These are phyloP conservation scores for Neosalanx taihuensis DNA, from an alignment of 2,797 vertebrate species.

Conservation along the genomic window DNA sequence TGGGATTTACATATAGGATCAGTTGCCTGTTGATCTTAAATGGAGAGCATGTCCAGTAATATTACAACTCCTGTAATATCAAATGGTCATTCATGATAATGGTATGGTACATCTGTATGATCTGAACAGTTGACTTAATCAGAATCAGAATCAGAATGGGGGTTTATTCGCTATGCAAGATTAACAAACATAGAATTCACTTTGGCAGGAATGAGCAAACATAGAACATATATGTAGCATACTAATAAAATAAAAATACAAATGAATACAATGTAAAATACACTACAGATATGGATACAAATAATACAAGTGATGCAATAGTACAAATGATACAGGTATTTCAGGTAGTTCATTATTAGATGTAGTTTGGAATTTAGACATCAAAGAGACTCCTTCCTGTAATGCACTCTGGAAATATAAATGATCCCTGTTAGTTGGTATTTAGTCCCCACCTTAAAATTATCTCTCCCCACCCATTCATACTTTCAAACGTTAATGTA, in stretches of 20 bases:
- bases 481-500: neutral
- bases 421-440: constrained; percentile 2
- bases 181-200: no score
- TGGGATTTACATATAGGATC: neutral
- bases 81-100: no score
- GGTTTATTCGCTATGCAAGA: no score
- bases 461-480: constrained; percentile 22
- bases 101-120: neutral
- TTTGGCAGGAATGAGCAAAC: no score
- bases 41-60: neutral
- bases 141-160: no score
- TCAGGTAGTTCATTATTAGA: neutral
- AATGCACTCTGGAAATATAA: constrained; percentile 19
- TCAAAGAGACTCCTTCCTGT: constrained; percentile 29
- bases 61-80: neutral
- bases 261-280: no score
- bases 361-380: constrained; percentile 8
- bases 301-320: no score
- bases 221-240: no score
- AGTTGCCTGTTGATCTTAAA: neutral
- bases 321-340: no score
- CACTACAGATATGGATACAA: no score
- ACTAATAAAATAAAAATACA: no score
- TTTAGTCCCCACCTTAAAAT: constrained; percentile 16
- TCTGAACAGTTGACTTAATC: neutral